Conservation (phyloP, 2,113 vertebrate species). For the Psittacula cyanocephala region DNA sequence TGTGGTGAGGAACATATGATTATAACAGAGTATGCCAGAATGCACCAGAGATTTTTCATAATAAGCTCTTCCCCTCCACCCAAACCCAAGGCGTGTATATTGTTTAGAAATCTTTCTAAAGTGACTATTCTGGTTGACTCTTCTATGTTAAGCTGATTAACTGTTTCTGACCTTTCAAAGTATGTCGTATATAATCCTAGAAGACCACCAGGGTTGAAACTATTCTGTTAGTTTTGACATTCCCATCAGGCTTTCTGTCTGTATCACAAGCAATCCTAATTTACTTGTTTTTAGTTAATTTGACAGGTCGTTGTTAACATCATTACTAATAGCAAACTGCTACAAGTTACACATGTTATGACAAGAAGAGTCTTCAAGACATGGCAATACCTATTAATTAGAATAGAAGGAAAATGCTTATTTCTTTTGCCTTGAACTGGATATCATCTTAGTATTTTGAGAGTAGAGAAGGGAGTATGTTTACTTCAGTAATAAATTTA, state of each 20-base stretch:
- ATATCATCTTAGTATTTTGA: neutral
- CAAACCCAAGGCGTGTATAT: neutral
- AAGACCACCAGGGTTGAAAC: slow-evolving; percentile 70
- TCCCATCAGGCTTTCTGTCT: slow-evolving; percentile 59
- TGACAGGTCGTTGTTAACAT: slow-evolving; percentile 66
- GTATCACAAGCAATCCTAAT: slow-evolving; percentile 48
- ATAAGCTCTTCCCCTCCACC: neutral
- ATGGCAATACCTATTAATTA: slow-evolving; percentile 16
- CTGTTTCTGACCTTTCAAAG: slow-evolving; percentile 61
- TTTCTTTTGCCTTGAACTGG: neutral
- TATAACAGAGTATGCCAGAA: slow-evolving; percentile 61
- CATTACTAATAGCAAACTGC: slow-evolving; percentile 45
- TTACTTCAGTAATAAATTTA: neutral
- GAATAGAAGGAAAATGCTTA: neutral
- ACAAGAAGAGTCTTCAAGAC: slow-evolving; percentile 36
- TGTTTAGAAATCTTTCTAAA: slow-evolving; percentile 61
- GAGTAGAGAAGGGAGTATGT: neutral
- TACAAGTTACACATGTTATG: slow-evolving; percentile 58
- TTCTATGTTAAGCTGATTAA: slow-evolving; percentile 64
- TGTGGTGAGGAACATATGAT: slow-evolving; percentile 22
- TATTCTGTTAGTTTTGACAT: slow-evolving; percentile 67
- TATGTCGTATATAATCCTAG: slow-evolving; percentile 44
- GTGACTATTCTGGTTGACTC: slow-evolving; percentile 35
- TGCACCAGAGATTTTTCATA: slow-evolving; percentile 28
- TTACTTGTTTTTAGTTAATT: slow-evolving; percentile 62